phyloP scores from a whole-genome alignment of 2,113 vertebrate species.

The Scomber scombrus region DNA sequence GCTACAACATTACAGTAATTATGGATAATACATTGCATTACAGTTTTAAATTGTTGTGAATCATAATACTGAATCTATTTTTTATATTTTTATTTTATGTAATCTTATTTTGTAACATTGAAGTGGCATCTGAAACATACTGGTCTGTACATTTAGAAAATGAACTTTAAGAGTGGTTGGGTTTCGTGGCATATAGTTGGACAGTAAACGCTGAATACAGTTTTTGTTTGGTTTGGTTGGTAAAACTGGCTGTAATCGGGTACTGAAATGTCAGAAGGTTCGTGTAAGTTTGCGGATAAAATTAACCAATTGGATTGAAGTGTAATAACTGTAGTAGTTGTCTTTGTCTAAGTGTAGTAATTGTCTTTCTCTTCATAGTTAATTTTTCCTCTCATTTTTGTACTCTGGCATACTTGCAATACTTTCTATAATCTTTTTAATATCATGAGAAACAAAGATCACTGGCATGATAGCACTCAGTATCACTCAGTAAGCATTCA shows the following conservation, averaged over 20 bases:
- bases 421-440: constrained; percentile 40
- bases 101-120: background rate
- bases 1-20: constrained; percentile 18
- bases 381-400: constrained; percentile 20
- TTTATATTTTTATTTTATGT: constrained; percentile 5
- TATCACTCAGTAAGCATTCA: constrained; percentile 32
- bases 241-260: background rate
- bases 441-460: constrained; percentile 2
- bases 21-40: constrained; percentile 24
- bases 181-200: background rate
- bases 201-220: background rate
- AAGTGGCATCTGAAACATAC: background rate
- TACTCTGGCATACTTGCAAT: constrained; percentile 30
- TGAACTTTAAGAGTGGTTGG: constrained; percentile 31
- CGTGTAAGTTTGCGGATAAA: background rate
- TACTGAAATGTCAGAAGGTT: constrained; percentile 2
- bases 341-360: background rate
- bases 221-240: constrained; percentile 4
- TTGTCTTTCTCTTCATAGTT: background rate
- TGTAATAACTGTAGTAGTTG: background rate
- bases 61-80: constrained; percentile 14
- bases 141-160: constrained; percentile 13
- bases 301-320: background rate
- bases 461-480: constrained; percentile 24
- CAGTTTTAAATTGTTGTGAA: constrained; percentile 1